Conservation (phyloP, 2,888 invertebrate genomes). For the Monochamus alternatus region DNA sequence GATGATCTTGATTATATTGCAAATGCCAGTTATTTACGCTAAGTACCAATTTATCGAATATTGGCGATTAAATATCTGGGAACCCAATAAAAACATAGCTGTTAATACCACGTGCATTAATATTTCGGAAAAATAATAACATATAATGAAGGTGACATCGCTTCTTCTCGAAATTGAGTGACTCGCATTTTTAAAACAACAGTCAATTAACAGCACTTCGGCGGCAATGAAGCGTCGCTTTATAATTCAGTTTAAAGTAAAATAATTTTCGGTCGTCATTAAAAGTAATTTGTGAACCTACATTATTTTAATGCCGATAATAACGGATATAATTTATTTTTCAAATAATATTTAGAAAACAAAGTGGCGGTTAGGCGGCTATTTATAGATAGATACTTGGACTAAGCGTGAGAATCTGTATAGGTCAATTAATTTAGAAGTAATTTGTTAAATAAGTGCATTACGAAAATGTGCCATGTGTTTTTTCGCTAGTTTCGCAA, state of each 20-base stretch:
- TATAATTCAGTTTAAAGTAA: slow-evolving; percentile 61
- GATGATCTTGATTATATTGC: too few species aligned
- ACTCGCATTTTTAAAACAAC: slow-evolving; percentile 66
- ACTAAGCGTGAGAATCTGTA: slow-evolving; percentile 9
- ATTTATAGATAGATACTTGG: not conserved
- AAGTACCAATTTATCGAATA: too few species aligned
- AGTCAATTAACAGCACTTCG: slow-evolving; percentile 63
- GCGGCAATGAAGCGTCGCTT: slow-evolving; percentile 59
- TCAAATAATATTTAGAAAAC: slow-evolving; percentile 27
- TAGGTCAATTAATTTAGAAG: not conserved
- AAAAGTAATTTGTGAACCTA: slow-evolving; percentile 61
- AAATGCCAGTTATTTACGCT: too few species aligned
- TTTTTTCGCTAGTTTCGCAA: too few species aligned
- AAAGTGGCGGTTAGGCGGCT: slow-evolving; percentile 13
- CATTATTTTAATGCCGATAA: slow-evolving; percentile 51
- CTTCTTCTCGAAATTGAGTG: slow-evolving; percentile 63
- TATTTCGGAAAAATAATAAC: slow-evolving; percentile 63
- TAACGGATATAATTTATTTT: slow-evolving; percentile 33
- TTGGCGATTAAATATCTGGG: too few species aligned
- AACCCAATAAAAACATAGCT: not conserved
- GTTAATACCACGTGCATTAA: slow-evolving; percentile 55
- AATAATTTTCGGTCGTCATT: slow-evolving; percentile 60
- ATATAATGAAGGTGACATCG: slow-evolving; percentile 64
- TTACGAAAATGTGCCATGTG: too few species aligned
- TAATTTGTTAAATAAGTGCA: not conserved